Evolutionary conservation across 2,113 vertebrate genomes (phyloP).

Genomic region (Myanophis thanlyinensis): DNA sequence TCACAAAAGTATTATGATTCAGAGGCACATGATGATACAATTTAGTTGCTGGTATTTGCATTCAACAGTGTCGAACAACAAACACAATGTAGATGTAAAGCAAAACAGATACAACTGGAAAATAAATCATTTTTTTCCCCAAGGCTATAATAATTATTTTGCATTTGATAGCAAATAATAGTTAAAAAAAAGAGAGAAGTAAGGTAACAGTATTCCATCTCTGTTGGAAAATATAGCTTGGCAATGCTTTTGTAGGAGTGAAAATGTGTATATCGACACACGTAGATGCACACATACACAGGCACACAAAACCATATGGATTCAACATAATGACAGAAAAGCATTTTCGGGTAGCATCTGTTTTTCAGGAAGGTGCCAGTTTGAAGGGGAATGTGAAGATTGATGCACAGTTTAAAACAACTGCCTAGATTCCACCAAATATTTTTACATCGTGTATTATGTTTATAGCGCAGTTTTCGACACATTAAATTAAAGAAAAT

Average conservation of each 20-base stretch:
- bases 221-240: conserved; percentile 43
- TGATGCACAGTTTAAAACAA: conserved; percentile 41
- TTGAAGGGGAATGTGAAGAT: conserved; percentile 50
- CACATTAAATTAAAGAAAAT: conserved; percentile 35
- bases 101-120: conserved; percentile 47
- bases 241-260: conserved; percentile 37
- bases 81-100: conserved; percentile 47
- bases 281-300: background rate
- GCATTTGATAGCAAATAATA: conserved; percentile 42
- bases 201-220: conserved; percentile 50
- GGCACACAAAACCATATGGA: conserved; percentile 19
- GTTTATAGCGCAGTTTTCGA: conserved; percentile 48
- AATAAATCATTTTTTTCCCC: conserved; percentile 39
- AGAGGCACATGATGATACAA: conserved; percentile 45
- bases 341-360: conserved; percentile 38
- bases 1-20: conserved; percentile 22
- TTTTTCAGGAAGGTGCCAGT: conserved; percentile 36
- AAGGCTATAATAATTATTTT: conserved; percentile 55
- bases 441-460: conserved; percentile 51
- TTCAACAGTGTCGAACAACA: conserved; percentile 52
- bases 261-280: background rate
- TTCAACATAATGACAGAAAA: conserved; percentile 51
- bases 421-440: conserved; percentile 49
- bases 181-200: conserved; percentile 25
- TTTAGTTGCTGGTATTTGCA: conserved; percentile 53